A percentile compares a stretch with the other conserved stretches of the same genome.
Evolutionary conservation across 1,140 invertebrate genomes (phyloP).

Genomic region (Drosophila rufa): DNA sequence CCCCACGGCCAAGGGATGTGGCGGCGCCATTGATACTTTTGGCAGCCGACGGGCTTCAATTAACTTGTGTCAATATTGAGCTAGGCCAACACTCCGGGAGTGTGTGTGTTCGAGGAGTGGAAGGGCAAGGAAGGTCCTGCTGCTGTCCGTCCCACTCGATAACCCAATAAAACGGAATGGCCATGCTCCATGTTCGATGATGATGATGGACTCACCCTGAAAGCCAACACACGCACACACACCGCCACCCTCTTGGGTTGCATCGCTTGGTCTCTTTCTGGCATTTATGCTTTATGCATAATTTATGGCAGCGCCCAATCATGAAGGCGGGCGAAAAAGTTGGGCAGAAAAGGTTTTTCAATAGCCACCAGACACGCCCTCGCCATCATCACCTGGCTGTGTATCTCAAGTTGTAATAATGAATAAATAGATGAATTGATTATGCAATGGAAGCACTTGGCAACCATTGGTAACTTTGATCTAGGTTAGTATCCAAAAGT

Average conservation of each 20-base stretch:
- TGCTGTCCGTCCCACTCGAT: constrained; percentile 22
- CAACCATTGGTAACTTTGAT: neutral
- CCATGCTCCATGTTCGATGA: constrained; percentile 14
- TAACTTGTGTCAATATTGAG: constrained; percentile 79
- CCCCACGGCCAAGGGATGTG: constrained; percentile 44
- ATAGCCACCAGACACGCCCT: constrained; percentile 70
- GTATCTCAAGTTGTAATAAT: constrained; percentile 1
- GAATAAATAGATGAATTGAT: constrained; percentile 1
- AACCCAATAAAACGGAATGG: constrained; percentile 50
- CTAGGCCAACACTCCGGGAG: constrained; percentile 49
- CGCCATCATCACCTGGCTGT: constrained; percentile 15
- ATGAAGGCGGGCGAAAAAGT: constrained; percentile 63
- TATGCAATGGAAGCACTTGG: neutral
- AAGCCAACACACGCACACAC: constrained; percentile 23
- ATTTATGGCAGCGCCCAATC: constrained; percentile 79
- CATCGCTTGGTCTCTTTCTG: constrained; percentile 53
- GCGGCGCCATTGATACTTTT: constrained; percentile 63
- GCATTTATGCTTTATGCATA: constrained; percentile 64
- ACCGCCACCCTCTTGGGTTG: neutral
- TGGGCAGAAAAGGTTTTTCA: constrained; percentile 56
- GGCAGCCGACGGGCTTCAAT: constrained; percentile 66
- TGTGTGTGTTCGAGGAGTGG: constrained; percentile 3
- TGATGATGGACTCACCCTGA: constrained; percentile 33
- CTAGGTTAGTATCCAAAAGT: no score
- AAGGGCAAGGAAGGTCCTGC: neutral